phyloP scores from a whole-genome alignment of 2,797 vertebrate species.

The Sebastes cheni region DNA sequence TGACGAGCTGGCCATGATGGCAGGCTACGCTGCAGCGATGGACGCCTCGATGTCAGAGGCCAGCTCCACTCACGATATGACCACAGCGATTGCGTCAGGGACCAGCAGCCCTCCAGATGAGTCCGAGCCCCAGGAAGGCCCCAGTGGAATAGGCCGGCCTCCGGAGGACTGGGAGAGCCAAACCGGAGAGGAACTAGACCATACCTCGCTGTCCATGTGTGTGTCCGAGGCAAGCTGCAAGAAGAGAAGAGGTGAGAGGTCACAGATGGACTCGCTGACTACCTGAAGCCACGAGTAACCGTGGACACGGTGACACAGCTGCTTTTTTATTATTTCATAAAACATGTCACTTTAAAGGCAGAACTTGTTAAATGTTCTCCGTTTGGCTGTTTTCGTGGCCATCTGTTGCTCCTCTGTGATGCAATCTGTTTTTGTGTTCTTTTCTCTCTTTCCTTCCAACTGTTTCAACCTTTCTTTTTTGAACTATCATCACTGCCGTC shows the following conservation, averaged over 20 bases:
- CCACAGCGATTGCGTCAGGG: slow-evolving; percentile 39
- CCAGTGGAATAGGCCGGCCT: slow-evolving; percentile 60
- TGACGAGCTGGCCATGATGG: slow-evolving; percentile 89
- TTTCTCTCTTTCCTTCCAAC: slow-evolving; percentile 55
- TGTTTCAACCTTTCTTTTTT: slow-evolving; percentile 59
- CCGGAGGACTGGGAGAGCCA: slow-evolving; percentile 81
- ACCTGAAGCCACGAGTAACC: background rate
- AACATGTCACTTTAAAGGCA: background rate
- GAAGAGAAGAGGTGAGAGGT: slow-evolving; percentile 89
- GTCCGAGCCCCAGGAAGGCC: slow-evolving; percentile 64
- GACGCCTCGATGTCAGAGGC: slow-evolving; percentile 83
- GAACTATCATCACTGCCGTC: slow-evolving; percentile 78
- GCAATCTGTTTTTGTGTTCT: slow-evolving; percentile 46
- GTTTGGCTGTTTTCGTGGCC: slow-evolving; percentile 29
- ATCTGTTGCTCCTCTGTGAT: slow-evolving; percentile 32
- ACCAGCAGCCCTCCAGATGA: slow-evolving; percentile 47
- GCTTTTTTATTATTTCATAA: background rate
- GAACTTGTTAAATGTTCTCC: slow-evolving; percentile 6
- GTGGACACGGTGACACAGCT: background rate
- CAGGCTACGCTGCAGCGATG: slow-evolving; percentile 92
- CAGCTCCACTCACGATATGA: slow-evolving; percentile 65
- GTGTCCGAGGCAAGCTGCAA: slow-evolving; percentile 88
- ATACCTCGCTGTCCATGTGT: slow-evolving; percentile 89
- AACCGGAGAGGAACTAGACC: slow-evolving; percentile 82
- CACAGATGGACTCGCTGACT: background rate